Evolutionary conservation across 2,888 invertebrate genomes (phyloP), one percentile per base, ranked within the genome.

Genomic region (Hypomecis atomaria): DNA sequence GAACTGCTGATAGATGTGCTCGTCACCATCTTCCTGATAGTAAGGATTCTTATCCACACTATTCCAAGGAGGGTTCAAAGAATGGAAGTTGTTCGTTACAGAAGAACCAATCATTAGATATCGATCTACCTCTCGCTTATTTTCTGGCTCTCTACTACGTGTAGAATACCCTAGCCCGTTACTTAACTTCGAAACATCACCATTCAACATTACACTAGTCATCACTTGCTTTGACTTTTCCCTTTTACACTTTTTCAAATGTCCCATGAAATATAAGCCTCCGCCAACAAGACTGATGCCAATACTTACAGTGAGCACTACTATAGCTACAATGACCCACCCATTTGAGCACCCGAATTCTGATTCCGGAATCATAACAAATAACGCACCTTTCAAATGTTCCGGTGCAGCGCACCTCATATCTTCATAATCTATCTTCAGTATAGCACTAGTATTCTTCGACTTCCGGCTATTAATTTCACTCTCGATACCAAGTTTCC

Each of bases 401-500:
- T 93, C 92, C 1, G 95, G 95, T 33, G 93, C 93, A 38, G 92
- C 89, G 83, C 95, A 95, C 78, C 90, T 89, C 44, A 95, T 92
- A 63, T 93, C 90, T 67, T 94, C 92, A 62, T 94, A 92, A 80
- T 95, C 95, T 74, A 95, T 90, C 75, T 88, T 89, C 50, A 93
- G 79, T 76, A 87, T 85, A 53, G 86, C 74, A 75, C 87, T 88
- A 45, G 86, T 78, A 69, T 90, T 91, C 48, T 83, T 86, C 61
- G 84, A 82, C 65, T 84, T 88, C 66, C 82, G 89, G 65, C 78
- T 86, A 60, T 81, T 89, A 6, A 86, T 78, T 78, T 90, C 90
- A 76, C 89, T 90, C 65, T 91, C 90, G 69, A 83, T 85, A 34
- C 88, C 89, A 50, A 97, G 92, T 79, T 95, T 95, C 96, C 97